These are phyloP conservation scores for Neoarius graeffei DNA, from an alignment of 2,113 vertebrate genomes.

Conservation along the genomic window DNA sequence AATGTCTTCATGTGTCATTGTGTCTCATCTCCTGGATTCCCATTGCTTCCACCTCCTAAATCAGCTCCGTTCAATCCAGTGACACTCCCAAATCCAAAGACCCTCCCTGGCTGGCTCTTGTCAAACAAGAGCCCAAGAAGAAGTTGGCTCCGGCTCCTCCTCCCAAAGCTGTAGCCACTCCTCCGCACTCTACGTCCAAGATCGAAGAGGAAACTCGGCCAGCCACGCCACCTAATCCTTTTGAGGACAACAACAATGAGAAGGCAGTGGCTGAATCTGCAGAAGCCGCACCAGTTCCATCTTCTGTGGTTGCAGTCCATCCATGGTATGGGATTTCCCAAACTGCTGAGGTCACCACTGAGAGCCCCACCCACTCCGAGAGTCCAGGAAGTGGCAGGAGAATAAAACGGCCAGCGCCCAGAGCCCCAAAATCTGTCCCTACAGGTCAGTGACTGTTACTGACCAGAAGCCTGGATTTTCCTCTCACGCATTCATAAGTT, in stretches of 20 bases:
- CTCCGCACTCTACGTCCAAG: slow-evolving; percentile 61
- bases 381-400: slow-evolving; percentile 76
- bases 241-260: slow-evolving; percentile 78
- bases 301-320: slow-evolving; percentile 70
- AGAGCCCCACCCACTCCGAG: slow-evolving; percentile 69
- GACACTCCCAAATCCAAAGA: slow-evolving; percentile 81
- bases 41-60: not conserved
- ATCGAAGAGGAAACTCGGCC: slow-evolving; percentile 62
- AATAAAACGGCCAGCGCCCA: slow-evolving; percentile 87
- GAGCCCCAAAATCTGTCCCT: slow-evolving; percentile 69
- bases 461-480: not conserved
- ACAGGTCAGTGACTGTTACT: slow-evolving; percentile 58
- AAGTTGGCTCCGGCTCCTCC: slow-evolving; percentile 83
- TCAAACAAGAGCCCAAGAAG: slow-evolving; percentile 87
- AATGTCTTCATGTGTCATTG: slow-evolving; percentile 48
- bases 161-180: slow-evolving; percentile 55
- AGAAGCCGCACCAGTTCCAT: slow-evolving; percentile 33
- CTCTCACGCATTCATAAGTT: not conserved
- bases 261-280: slow-evolving; percentile 55
- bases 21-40: slow-evolving; percentile 48
- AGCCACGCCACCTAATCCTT: slow-evolving; percentile 82
- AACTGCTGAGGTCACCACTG: slow-evolving; percentile 46
- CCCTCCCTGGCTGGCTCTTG: slow-evolving; percentile 93
- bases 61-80: slow-evolving; percentile 63
- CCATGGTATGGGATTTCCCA: slow-evolving; percentile 92